Base-by-base conservation (phyloP, 1,140 invertebrate species). In the Apocrypta bakeri region DNA sequence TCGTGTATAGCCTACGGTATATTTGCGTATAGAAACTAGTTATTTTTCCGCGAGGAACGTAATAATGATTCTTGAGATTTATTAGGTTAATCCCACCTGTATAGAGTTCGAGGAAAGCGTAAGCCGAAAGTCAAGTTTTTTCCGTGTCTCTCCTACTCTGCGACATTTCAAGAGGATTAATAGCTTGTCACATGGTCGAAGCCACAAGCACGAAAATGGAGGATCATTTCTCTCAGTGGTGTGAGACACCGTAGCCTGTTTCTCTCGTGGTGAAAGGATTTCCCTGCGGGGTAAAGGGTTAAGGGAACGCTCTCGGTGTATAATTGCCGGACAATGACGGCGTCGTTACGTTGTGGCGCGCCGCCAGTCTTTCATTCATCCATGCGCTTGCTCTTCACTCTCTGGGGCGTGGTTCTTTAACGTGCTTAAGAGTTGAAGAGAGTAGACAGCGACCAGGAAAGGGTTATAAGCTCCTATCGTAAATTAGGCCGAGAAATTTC, bases 311-410 rank as follows among this genome's bases (percentile, higher is more conserved):
- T 42, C 79, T 71, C 48, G 17, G 17, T 21, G 73, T 25, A 81
- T 79, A 84, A 84, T 84, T 79, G 74, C 17, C 68, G 68, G 25
- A 82, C 79, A 84, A 84, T 82, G 79, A 80, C 56, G 33, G 64
- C 42, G 79, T 84, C 83, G 79, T 84, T 82, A 82, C 66, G 66
- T 84, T 75, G 75, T 21, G 79, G 74, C 64, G n/a, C 64, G 21
- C 66, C 48, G 9, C 37, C 40, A 25, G 17, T 64, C 61, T 33
- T 33, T 78, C 76, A 40, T n/a, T 77, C 75, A 27, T n/a, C 25
- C 2, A 9, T 17, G 21, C 73, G 11, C 11, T 73, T 24, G 1
- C n/a, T 71, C 33, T 33, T 3, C 27, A 17, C 48, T 56, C 17
- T 48, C 27, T 1, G n/a, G 82, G 82, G 76, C 82, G 82, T 79